Base-by-base conservation (phyloP, 2,113 vertebrate species). In the Thamnophis sirtalis region DNA sequence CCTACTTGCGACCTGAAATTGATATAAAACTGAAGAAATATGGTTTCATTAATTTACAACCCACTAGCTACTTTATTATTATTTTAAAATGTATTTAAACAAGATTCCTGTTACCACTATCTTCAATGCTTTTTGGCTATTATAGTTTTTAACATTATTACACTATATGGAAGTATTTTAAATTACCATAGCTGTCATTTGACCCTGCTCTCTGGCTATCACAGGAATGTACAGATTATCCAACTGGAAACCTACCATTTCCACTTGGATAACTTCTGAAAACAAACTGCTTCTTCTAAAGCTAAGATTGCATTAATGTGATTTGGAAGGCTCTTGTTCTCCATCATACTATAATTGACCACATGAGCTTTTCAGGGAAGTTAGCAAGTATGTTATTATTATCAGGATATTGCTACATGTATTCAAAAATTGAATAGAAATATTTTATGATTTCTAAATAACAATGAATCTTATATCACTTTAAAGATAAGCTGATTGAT, bases 21-120 rank as follows among this genome's bases (percentile, higher is more conserved):
- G 92, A 95, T 89, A 94, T 93, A 91, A 91, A 84, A 26, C 89
- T 96, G 95, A 90, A 92, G 94, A 90, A 93, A 96, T 95, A 88
- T 68, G 87, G 92, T 94, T 96, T 93, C 33, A 93, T 89, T 80
- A 95, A 95, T 93, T 92, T 90, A 49, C 94, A 93, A 84, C 15
- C 92, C 92, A 86, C 87, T 53, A 92, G 55, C 11, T 3, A 90
- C 94, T 54, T 90, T 86, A 95, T 55, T 56, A 92, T 11, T 22
- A 33, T 87, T 85, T 21, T 49, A 63, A 86, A 55, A 22, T 15
- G 43, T 9, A 19, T 53, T 53, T 15, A 88, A 38, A 85, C 50
- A 33, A 84, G 9, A 43, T 15, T 54, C 19, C 38, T 80, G 9
- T 8, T 55, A 53, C 68, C 0, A 48, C 28, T 28, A 48, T 33